Percentiles rank a stretch among this genome's conserved stretches.
Evolutionary conservation across 1,140 invertebrate species (phyloP).

Genomic region (Spodoptera litura): DNA sequence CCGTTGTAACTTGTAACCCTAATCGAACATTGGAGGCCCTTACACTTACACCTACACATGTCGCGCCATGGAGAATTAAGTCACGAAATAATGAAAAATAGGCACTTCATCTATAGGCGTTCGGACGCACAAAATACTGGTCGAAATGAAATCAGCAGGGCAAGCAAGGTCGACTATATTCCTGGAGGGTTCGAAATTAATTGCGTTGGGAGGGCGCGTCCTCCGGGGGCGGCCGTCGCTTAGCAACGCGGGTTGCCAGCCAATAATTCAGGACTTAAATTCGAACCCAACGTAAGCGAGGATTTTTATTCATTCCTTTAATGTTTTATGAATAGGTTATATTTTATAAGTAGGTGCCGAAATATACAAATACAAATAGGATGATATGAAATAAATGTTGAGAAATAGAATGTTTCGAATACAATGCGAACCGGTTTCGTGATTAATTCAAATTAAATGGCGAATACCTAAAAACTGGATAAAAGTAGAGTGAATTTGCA

Average conservation of each 20-base stretch:
- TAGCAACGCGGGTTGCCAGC: constrained; percentile 32
- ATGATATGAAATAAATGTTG: too few relatives aligned
- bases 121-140: constrained; percentile 18
- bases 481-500: too few relatives aligned
- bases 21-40: too few relatives aligned
- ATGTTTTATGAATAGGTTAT: constrained; percentile 19
- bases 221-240: constrained; percentile 45
- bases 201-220: constrained; percentile 43
- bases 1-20: too few relatives aligned
- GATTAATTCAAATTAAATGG: too few relatives aligned
- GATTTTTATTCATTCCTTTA: constrained; percentile 29
- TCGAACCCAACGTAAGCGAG: not conserved
- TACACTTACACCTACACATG: too few relatives aligned
- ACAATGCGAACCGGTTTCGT: too few relatives aligned
- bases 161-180: constrained; percentile 49
- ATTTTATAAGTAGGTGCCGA: not conserved
- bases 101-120: not conserved
- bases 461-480: too few relatives aligned
- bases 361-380: too few relatives aligned
- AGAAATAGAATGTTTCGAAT: too few relatives aligned
- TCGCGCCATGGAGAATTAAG: not conserved
- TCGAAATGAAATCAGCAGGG: constrained; percentile 47
- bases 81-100: constrained; percentile 11
- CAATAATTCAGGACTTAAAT: constrained; percentile 14
- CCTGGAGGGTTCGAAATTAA: constrained; percentile 52